phyloP scores from a whole-genome alignment of 2,113 vertebrate species.

The Falco punctatus region DNA sequence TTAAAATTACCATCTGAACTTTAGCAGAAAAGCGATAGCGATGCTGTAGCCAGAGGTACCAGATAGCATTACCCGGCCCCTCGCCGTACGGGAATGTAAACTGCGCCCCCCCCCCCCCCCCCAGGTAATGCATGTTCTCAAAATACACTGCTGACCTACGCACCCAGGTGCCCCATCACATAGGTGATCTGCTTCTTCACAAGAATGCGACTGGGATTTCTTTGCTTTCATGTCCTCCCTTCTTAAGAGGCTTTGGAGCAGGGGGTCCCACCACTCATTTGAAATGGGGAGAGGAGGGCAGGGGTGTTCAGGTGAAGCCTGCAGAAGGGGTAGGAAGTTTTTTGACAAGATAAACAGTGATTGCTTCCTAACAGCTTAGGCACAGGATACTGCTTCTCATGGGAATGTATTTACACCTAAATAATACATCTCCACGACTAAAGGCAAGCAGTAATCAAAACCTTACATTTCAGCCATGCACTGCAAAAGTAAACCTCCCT shows the following conservation, averaged over 20 bases:
- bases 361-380: neutral
- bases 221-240: neutral
- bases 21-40: neutral
- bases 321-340: neutral
- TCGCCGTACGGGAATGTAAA: neutral
- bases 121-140: slow-evolving; percentile 14
- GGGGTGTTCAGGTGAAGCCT: neutral
- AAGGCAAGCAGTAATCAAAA: slow-evolving; percentile 18
- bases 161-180: slow-evolving; percentile 7
- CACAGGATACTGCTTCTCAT: neutral
- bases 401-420: neutral
- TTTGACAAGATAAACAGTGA: slow-evolving; percentile 17
- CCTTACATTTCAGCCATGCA: neutral
- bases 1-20: slow-evolving; percentile 59
- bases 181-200: slow-evolving; percentile 15
- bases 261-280: neutral
- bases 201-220: neutral
- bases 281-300: neutral
- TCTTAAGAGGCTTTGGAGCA: neutral
- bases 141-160: neutral
- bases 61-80: neutral
- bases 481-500: neutral
- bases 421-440: neutral
- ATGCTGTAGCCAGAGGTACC: neutral
- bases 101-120: neutral